Percentiles rank a stretch among this genome's conserved stretches.
Conservation (phyloP, 1,140 invertebrate genomes). For the Neodiprion lecontei region DNA sequence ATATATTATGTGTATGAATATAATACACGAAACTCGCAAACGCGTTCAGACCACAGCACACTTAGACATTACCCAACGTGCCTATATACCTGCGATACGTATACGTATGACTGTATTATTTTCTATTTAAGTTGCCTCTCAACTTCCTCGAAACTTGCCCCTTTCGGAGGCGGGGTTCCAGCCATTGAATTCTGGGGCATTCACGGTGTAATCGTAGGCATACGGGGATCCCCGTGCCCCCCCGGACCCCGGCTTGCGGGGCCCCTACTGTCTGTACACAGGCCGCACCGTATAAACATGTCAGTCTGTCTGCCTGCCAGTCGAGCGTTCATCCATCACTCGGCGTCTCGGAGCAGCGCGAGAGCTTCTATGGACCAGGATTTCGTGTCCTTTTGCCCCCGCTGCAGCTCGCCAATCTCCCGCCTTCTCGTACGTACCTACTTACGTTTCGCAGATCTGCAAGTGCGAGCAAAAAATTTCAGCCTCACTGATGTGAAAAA, state of each 20-base stretch:
- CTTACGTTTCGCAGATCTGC: neutral
- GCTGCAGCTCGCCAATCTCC: too few relatives aligned
- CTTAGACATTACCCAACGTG: neutral
- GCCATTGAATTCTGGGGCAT: constrained; percentile 48
- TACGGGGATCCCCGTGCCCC: constrained; percentile 39
- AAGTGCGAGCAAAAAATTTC: neutral
- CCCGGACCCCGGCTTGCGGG: constrained; percentile 2
- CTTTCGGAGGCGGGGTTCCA: constrained; percentile 21
- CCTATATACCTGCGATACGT: neutral
- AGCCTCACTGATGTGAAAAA: too few relatives aligned
- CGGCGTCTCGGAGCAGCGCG: constrained; percentile 32
- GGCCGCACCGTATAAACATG: constrained; percentile 56
- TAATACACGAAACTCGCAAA: too few relatives aligned
- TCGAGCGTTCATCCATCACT: constrained; percentile 46
- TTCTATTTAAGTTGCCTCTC: constrained; percentile 49
- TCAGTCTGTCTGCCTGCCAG: constrained; percentile 51
- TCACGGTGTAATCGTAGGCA: constrained; percentile 50
- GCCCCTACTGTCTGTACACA: constrained; percentile 45
- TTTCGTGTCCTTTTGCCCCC: constrained; percentile 19
- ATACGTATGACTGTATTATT: constrained; percentile 55
- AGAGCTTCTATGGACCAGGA: constrained; percentile 19
- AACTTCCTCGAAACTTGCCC: constrained; percentile 25
- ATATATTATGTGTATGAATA: constrained; percentile 23
- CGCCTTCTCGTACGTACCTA: neutral
- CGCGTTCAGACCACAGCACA: neutral